Evolutionary conservation across 64 coral and sea anemone species (phyloP), one percentile per base, ranked within the genome.

Genomic region (Orbicella faveolata): DNA sequence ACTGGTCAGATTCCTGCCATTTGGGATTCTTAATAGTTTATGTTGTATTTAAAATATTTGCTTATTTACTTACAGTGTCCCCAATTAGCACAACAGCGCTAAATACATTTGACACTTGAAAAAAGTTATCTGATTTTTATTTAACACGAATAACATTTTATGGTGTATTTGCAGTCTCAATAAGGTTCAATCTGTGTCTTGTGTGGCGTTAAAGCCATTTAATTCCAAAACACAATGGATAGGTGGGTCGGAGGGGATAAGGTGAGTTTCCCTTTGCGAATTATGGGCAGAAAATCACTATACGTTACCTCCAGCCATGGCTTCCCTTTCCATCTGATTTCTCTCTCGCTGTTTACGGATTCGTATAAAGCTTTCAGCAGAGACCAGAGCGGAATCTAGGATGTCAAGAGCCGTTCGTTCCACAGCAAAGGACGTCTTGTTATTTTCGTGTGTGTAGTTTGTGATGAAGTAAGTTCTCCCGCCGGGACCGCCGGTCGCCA

Each of bases 301-400:
- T 64, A 65, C 33, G 14, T 75, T 67, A 54, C 83, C 83, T 51
- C 3, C 75, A 0, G 55, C 11, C 16, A 52, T 67, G 25, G 6
- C 21, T 10, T 81, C 53, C 73, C 86, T 41, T 15, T 79, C 77
- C 23, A 79, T 54, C 76, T 89, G 75, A 23, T 84, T 61, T 73
- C 33, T 51, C 59, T 90, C 89, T 23, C 82, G 57, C 70, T 89
- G 78, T 62, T 95, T 95, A 2, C 81, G 77, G 55, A 95, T 89
- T 61, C 88, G 81, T 6, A 95, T 87, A 51, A 95, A 95, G 57
- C 89, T 83, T 75, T 95, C 94, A 39, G 90, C 94, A 9, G 94
- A 92, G 52, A 92, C 61, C 57, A 95, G 26, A 36, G 80, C 89
- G 20, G 89, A 89, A 63, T 95, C 94, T 16, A 95, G 25, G 26